These are phyloP conservation scores for Euspilapteryx auroguttella DNA, from an alignment of 2,888 invertebrate species.

Conservation along the genomic window DNA sequence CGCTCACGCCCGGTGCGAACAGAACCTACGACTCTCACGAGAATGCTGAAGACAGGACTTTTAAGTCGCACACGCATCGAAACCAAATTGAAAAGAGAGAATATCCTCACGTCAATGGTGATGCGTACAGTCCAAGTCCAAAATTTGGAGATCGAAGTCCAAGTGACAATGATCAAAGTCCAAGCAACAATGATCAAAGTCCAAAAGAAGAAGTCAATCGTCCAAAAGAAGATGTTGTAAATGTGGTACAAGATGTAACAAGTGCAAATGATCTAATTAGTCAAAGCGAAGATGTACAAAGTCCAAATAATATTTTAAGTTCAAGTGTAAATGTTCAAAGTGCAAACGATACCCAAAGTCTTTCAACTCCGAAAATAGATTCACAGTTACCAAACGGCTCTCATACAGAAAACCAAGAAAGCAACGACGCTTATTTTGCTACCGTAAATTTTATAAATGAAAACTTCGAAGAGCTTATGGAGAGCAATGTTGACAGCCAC, in stretches of 20 bases:
- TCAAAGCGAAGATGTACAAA: background rate
- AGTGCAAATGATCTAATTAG: background rate
- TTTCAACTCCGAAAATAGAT: background rate
- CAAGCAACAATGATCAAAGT: background rate
- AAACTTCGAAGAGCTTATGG: conserved; percentile 41
- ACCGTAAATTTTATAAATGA: conserved; percentile 41
- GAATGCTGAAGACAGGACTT: conserved; percentile 15
- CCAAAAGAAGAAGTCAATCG: background rate
- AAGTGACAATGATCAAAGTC: background rate
- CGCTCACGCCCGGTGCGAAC: conserved; percentile 22
- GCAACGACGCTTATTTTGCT: conserved; percentile 33
- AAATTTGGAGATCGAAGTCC: background rate
- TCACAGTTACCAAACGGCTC: conserved; percentile 4
- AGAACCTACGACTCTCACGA: conserved; percentile 22
- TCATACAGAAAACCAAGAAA: conserved; percentile 15
- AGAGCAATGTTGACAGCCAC: conserved; percentile 46
- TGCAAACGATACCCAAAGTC: background rate
- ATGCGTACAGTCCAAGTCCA: background rate
- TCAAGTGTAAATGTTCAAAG: background rate
- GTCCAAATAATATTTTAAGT: background rate
- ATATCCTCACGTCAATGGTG: conserved; percentile 9
- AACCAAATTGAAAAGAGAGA: background rate
- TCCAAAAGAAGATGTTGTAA: too few species aligned
- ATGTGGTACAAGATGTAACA: too few species aligned
- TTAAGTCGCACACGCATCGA: conserved; percentile 18